Evolutionary conservation across 2,888 invertebrate species (phyloP), one percentile per base, ranked within the genome.

Genomic region (Argyresthia albistria): DNA sequence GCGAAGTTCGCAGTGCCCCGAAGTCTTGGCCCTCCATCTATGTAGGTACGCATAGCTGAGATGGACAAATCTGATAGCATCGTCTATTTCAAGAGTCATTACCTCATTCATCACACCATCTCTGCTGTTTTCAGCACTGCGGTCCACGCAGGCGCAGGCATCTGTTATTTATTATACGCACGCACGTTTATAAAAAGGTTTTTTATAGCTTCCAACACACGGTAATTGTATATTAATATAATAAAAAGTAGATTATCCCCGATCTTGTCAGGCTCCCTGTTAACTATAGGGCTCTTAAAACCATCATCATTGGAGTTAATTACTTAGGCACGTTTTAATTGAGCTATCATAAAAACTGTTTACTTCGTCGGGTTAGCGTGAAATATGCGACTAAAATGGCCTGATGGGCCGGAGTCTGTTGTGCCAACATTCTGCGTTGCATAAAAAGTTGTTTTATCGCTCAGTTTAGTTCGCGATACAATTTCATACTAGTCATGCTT

Each of bases 401-500:
- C 48, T 48, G 14, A 48, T 37, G 36, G 46, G 25, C 25, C 56
- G 61, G 56, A 58, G 58, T 43, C 14, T 8, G 14, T 14, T 12
- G 14, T 43, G 60, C 50, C 54, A 57, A 51, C 57, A 11, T 11
- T 25, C 46, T n/a, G 15, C 50, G 49, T 52, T 55, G 46, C 49
- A 59, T 56, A 67, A 67, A 67, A 67, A 65, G 59, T 60, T 67
- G 61, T 66, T 65, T 25, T 65, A 64, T 56, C 55, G 57, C 48
- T 37, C 54, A 52, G 42, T 46, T 54, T 49, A 49, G 16, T 11
- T 16, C 15, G 12, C 15, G 46, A 46, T 15, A 14, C 46, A 25
- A 25, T 25, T 25, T 15, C 46, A 10, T 46, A 8, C 46, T 11
- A 15, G 10, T 46, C 11, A 46, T 15, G 15, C 7, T 11, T 42